Base-by-base conservation (phyloP, 2,113 vertebrate species). In the Colius striatus region DNA sequence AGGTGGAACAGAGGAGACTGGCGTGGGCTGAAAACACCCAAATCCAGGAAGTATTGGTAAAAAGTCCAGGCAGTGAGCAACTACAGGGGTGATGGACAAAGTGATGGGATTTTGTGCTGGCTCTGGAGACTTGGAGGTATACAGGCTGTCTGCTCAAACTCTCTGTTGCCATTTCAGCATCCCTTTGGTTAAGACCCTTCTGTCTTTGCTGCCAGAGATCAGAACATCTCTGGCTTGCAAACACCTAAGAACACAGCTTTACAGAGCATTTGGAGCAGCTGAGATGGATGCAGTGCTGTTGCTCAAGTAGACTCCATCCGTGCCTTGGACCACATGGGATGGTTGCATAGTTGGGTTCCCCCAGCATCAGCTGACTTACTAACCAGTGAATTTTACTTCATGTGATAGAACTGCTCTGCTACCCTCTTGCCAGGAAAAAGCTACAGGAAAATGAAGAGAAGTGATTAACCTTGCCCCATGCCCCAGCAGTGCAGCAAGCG, bases 401-500 rank as follows among this genome's bases (percentile, higher is more conserved):
- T 18, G 17, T 18, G 8, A 10, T 16, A 30, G 26, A 65, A 13
- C 65, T 63, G n/a, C 65, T 79, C 30, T 61, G 66, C 41, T 34
- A n/a, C 30, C 19, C 13, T 38, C 50, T 9, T 41, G 10, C 66
- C 32, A 13, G 83, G 83, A 36, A 36, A 16, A 65, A 83, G 71
- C 38, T 55, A 1, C 38, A 47, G 77, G 48, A 53, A 3, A 10
- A 10, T 51, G 6, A 14, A 5, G 58, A 54, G 71, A 25, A 19
- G 34, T 0, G 1, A 11, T 5, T 32, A 36, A 38, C 48, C 3
- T n/a, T 63, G 51, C 22, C 77, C 87, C 5, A 0, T 57, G 43
- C 15, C 19, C 68, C 1, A 0, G 30, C 66, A 47, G 29, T 4
- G 19, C 34, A 45, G 14, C 0, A 3, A 2, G 8, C 5, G 1